A percentile compares a stretch with the other conserved stretches of the same genome.
phyloP scores from a whole-genome alignment of 2,113 vertebrate species.

The Calypte anna region DNA sequence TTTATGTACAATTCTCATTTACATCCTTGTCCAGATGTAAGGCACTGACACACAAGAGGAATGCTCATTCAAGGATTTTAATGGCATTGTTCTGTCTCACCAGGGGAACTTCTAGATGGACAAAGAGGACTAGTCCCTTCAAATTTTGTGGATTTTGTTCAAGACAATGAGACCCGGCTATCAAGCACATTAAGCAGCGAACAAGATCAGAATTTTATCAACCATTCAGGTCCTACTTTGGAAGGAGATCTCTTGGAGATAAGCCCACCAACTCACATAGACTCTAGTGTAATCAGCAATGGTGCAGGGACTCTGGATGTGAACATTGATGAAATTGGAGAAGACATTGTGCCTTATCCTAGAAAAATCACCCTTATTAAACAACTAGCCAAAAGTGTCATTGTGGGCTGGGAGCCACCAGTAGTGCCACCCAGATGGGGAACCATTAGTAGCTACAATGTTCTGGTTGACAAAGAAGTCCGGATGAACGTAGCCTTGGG shows the following conservation, averaged over 20 bases:
- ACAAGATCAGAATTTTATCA: slow-evolving; percentile 82
- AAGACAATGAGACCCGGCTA: slow-evolving; percentile 83
- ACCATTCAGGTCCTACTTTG: slow-evolving; percentile 16
- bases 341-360: slow-evolving; percentile 99
- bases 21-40: neutral
- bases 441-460: slow-evolving; percentile 90
- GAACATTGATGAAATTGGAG: slow-evolving; percentile 91
- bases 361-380: slow-evolving; percentile 96
- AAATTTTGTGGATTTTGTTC: slow-evolving; percentile 96
- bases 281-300: slow-evolving; percentile 75
- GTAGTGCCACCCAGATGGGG: slow-evolving; percentile 92
- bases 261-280: slow-evolving; percentile 68
- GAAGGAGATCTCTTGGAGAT: slow-evolving; percentile 77
- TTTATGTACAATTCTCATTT: neutral
- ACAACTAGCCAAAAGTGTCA: slow-evolving; percentile 97
- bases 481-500: slow-evolving; percentile 88
- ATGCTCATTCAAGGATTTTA: neutral
- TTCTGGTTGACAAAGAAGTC: slow-evolving; percentile 92
- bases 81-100: neutral
- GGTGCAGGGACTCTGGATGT: slow-evolving; percentile 86
- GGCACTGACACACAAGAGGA: neutral
- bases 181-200: slow-evolving; percentile 80
- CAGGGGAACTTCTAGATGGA: slow-evolving; percentile 95
- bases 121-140: slow-evolving; percentile 95
- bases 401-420: slow-evolving; percentile 96